These are phyloP conservation scores for Athalia rosae DNA, from an alignment of 2,888 invertebrate species.

Conservation along the genomic window DNA sequence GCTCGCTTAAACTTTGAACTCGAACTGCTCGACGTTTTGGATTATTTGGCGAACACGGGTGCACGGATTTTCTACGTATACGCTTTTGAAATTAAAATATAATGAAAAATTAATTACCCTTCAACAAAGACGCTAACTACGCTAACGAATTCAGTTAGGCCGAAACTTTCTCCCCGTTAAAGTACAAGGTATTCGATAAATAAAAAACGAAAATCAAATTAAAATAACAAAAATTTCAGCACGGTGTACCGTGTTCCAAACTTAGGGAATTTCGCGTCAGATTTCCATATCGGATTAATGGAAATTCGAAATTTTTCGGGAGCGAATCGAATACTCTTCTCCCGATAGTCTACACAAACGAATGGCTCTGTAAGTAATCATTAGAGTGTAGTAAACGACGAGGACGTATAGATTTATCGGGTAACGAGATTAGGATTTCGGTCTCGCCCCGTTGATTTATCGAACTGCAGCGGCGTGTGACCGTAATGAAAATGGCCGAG, in stretches of 20 bases:
- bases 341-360: too few relatives aligned
- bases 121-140: background rate
- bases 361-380: background rate
- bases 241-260: background rate
- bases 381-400: background rate
- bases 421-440: conserved; percentile 31
- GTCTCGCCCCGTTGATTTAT: conserved; percentile 30
- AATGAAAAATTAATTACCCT: conserved; percentile 15
- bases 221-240: too few relatives aligned
- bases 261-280: background rate
- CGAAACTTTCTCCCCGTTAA: background rate
- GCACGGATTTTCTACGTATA: background rate
- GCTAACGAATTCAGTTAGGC: conserved; percentile 27
- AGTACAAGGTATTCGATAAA: conserved; percentile 4
- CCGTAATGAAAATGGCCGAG: conserved; percentile 36
- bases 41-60: background rate
- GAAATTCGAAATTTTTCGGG: too few relatives aligned
- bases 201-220: background rate
- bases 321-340: too few relatives aligned
- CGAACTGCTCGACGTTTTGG: background rate
- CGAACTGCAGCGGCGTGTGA: conserved; percentile 38
- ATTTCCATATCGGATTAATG: too few relatives aligned
- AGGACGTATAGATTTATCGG: background rate
- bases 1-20: conserved; percentile 17
- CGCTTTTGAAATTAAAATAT: conserved; percentile 1